Evolutionary conservation across 2,113 vertebrate genomes (phyloP).

Genomic region (Lates calcarifer): DNA sequence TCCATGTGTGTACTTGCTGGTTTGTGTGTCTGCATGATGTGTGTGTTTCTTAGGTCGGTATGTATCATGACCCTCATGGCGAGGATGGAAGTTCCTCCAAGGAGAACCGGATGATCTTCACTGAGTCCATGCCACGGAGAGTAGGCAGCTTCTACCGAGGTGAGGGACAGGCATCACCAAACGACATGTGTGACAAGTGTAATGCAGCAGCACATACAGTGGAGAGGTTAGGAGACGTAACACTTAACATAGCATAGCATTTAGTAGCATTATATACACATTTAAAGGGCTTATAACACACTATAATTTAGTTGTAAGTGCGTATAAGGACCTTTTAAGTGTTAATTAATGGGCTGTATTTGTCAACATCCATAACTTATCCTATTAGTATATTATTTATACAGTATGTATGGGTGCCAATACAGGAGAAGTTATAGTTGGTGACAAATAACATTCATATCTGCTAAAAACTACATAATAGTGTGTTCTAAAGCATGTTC

Average conservation of each 20-base stretch:
- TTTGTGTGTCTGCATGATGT: slow-evolving; percentile 35
- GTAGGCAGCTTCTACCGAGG: slow-evolving; percentile 99
- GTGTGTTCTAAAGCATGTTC: too few species aligned
- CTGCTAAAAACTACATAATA: too few species aligned
- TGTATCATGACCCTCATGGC: slow-evolving; percentile 94
- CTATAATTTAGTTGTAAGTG: not conserved
- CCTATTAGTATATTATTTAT: too few species aligned
- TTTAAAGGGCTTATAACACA: not conserved
- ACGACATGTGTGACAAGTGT: not conserved
- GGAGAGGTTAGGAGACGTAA: too few species aligned
- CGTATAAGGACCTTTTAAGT: not conserved
- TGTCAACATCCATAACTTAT: not conserved
- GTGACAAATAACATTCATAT: too few species aligned
- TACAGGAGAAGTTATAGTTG: too few species aligned
- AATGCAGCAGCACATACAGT: not conserved
- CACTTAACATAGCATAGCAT: not conserved
- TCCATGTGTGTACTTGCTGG: slow-evolving; percentile 16
- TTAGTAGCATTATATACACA: not conserved
- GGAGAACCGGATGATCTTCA: slow-evolving; percentile 97
- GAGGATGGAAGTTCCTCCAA: slow-evolving; percentile 94
- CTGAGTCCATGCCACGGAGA: slow-evolving; percentile 96
- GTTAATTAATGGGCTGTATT: not conserved
- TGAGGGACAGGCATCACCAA: slow-evolving; percentile 62
- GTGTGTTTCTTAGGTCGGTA: slow-evolving; percentile 85
- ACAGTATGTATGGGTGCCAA: too few species aligned